phyloP scores from a whole-genome alignment of 2,797 vertebrate genomes.

The Podargus strigoides region DNA sequence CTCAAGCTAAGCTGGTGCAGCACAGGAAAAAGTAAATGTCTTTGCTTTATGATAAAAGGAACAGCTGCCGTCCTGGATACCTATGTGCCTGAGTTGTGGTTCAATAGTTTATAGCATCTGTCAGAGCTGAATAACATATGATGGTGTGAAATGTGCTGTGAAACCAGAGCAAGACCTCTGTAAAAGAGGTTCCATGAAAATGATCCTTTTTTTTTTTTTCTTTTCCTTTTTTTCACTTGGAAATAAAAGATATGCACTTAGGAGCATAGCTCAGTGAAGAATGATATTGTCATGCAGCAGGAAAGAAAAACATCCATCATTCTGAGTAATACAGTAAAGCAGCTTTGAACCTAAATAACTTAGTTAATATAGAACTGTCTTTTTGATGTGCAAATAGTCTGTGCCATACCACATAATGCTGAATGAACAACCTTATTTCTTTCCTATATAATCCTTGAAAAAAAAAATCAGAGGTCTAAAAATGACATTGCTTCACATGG shows the following conservation, averaged over 20 bases:
- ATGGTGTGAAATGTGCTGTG: not conserved
- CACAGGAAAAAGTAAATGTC: not conserved
- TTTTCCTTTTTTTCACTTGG: not conserved
- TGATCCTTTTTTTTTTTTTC: too few species aligned
- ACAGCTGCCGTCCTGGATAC: not conserved
- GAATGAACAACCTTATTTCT: not conserved
- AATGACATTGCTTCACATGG: not conserved
- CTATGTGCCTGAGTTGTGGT: too few species aligned
- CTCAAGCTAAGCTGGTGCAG: not conserved
- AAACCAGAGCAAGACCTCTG: not conserved
- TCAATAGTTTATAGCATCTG: not conserved
- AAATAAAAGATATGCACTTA: not conserved
- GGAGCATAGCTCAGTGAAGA: not conserved
- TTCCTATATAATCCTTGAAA: not conserved
- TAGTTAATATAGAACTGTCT: not conserved
- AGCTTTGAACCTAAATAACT: not conserved
- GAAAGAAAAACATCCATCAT: not conserved
- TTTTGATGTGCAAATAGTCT: too few species aligned
- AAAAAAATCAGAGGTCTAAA: not conserved
- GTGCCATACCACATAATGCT: not conserved
- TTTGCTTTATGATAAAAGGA: not conserved
- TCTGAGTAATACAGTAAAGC: not conserved
- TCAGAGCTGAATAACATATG: not conserved
- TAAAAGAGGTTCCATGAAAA: not conserved
- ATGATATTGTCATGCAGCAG: fast-evolving